Base-by-base conservation (phyloP, 2,888 invertebrate genomes). In the Cremastobaeus sp. region DNA sequence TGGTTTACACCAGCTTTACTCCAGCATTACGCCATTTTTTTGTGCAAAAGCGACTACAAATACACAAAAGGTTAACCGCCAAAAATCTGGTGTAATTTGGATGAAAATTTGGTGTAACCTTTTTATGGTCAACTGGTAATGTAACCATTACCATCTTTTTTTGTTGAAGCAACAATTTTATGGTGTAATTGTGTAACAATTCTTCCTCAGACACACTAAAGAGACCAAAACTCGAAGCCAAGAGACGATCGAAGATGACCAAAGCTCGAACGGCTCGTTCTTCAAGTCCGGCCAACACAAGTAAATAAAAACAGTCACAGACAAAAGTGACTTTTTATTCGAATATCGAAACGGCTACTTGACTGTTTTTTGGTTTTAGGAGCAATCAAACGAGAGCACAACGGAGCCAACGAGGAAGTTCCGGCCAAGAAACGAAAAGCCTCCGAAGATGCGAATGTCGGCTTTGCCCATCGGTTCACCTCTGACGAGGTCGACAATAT, bases 401-500 rank as follows among this genome's bases (percentile, higher is more conserved):
- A 75, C 18, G 77, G 79, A 3, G 76, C 78, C 1, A 80, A 79
- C 0, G 86, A 84, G 20, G 79, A 80, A 2, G 68, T 77, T 9
- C 37, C 74, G 0, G 17, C 77, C 0, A 86, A 86, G 68, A 82
- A 82, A 2, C 80, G 79, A 4, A 82, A 79, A 34, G 45, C 81
- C 1, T 62, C 73, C 6, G 59, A 74, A 1, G 39, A 62, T 3
- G 76, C 65, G n/a, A 17, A 6, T 21, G 1, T n/a, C 12, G n/a
- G 2, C 0, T 3, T 32, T n/a, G 52, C 2, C 11, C 20, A 62
- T 8, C 76, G 68, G 17, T 30, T 9, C 1, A 25, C 55, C 2
- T 81, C 79, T 3, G 43, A 59, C 0, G 81, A 85, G 55, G 77
- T 82, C 1, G 80, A 84, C 34, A 75, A 81, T 4, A 18, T 87